Base-by-base conservation (phyloP, 2,113 vertebrate genomes). In the Sciurus niger region DNA sequence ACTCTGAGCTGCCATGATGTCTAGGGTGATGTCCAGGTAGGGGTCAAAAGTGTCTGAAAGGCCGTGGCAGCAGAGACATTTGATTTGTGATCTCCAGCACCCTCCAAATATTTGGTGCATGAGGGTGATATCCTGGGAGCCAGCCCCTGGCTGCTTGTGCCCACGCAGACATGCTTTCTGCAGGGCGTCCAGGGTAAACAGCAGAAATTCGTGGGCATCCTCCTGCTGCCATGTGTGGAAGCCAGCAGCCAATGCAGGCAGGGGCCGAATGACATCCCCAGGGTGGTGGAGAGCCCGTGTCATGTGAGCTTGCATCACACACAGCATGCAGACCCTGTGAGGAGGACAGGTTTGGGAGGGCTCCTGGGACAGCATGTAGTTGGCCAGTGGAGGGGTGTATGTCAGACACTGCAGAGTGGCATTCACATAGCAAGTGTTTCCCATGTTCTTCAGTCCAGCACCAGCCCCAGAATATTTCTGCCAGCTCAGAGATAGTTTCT, bases 71-170 rank as follows among this genome's bases (percentile, higher is more conserved):
- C 99, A 99, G 96, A 99, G 98, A 98, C 99, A 99, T 97, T 99
- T 99, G 2, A 99, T 99, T 99, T 98, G 99, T 34, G 99, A 99
- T 97, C 99, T 98, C 53, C 99, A 98, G 97, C 99, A 99, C 6
- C 99, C 99, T 95, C 99, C 99, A 98, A 99, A 99, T 94, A 99
- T 99, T 95, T 99, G 99, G 98, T 98, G 98, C 93, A 99, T 98
- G 87, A 99, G 98, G 6, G 99, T 98, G 40, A 98, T 99, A 74
- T 99, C 99, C 98, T 99, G 98, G 30, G 98, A 99, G 95, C 99
- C 98, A 16, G 14, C 11, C 22, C 55, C 55, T 8, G 55, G 20
- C 20, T 8, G 7, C 55, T 22, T 58, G 55, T 58, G 55, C 7
- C 11, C 4, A 13, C 0, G 5, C 40, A 76, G 24, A 4, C 79